phyloP scores from a whole-genome alignment of 2,797 vertebrate genomes.

The Spinus olivaceus region DNA sequence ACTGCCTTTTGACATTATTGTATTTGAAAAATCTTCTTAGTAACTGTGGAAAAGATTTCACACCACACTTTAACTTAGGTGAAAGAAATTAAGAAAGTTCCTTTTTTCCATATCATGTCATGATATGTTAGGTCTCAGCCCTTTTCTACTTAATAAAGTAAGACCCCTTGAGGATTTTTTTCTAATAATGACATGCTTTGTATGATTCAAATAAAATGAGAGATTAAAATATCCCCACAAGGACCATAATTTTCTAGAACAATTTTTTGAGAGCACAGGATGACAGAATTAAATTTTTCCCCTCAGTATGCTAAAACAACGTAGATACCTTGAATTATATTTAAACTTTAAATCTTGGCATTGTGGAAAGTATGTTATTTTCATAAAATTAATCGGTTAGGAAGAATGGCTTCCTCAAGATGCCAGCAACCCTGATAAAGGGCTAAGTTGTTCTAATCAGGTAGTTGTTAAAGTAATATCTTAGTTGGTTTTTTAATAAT shows the following conservation, averaged over 20 bases:
- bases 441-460: not conserved
- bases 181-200: constrained; percentile 1
- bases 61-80: not conserved
- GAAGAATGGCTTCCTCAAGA: not conserved
- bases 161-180: not conserved
- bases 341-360: constrained; percentile 14
- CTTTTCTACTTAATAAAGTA: not conserved
- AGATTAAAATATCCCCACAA: constrained; percentile 23
- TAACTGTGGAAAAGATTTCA: not conserved
- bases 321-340: not conserved
- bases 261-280: not conserved
- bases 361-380: not conserved
- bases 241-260: not conserved
- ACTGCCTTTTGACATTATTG: not conserved
- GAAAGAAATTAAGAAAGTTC: not conserved
- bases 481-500: constrained; percentile 10
- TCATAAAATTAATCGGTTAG: not conserved
- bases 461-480: not conserved
- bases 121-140: not conserved
- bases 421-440: not conserved
- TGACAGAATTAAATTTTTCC: constrained; percentile 10
- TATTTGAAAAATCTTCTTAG: not conserved
- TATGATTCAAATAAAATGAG: not conserved
- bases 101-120: not conserved
- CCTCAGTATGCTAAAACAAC: not conserved